Base-by-base conservation (phyloP, 2,113 vertebrate species). In the Calyptomena viridis region DNA sequence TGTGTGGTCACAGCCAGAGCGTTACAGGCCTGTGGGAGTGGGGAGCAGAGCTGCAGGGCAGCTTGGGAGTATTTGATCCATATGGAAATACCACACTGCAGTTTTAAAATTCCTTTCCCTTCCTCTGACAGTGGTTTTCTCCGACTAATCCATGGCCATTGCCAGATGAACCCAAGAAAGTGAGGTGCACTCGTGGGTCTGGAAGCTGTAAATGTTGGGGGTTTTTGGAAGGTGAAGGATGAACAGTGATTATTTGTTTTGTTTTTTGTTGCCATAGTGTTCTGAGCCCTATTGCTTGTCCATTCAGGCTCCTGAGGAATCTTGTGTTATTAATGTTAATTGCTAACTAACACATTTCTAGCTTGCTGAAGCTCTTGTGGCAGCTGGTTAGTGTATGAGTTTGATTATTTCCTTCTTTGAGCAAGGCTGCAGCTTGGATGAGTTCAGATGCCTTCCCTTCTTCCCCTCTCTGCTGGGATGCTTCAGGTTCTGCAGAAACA, bases 301-400 rank as follows among this genome's bases (percentile, higher is more conserved):
- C 53, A 25, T 80, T 75, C 37, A 42, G 52, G 64, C 40, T 92
- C 31, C 64, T 33, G 44, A 8, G 30, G 44, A 62, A 42, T 56
- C 40, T 14, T 55, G 9, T 60, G 56, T 85, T 71, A 18, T 86
- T 68, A 44, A 47, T 52, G 47, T 50, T 86, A 90, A 96, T 94
- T 5, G 83, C 88, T 96, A 90, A 84, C 76, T 31, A 80, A 49
- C 64, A 28, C 2, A 0, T 63, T 86, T 77, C 49, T 47, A 68
- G 52, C 60, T 78, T 55, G 66, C 47, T 56, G 83, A 82, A 84
- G 72, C 47, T 77, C 72, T 49, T 15, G 83, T 31, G 52, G 83
- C 85, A 94, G 72, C 92, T 95, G 95, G 83, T 84, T 95, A 81
- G 59, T 81, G 73, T 81, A 90, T 44, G 68, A 46, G 37, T 30